These are phyloP conservation scores for Leptinotarsa defecta DNA, from an alignment of 1,140 invertebrate species.

Conservation along the genomic window DNA sequence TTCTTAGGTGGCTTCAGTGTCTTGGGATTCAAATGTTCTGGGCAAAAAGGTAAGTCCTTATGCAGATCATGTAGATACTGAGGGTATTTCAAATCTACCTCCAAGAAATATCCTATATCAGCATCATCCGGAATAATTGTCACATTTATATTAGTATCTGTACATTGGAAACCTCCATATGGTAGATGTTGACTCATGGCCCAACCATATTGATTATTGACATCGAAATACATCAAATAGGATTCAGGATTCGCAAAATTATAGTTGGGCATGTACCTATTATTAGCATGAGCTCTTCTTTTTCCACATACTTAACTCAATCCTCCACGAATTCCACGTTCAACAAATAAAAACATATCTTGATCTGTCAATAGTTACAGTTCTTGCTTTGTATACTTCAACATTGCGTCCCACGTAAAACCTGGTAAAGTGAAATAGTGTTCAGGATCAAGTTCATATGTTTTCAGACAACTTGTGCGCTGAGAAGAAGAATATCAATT, in stretches of 20 bases:
- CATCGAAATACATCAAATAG: too few species aligned
- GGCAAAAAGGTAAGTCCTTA: constrained; percentile 55
- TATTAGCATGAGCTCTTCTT: constrained; percentile 56
- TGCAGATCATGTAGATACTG: constrained; percentile 35
- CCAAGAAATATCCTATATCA: constrained; percentile 48
- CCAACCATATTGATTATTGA: too few species aligned
- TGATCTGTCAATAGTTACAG: constrained; percentile 38
- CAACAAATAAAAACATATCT: constrained; percentile 47
- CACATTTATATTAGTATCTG: constrained; percentile 41
- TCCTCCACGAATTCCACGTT: constrained; percentile 52
- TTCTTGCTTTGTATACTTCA: constrained; percentile 14
- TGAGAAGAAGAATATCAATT: too few species aligned
- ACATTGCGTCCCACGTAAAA: constrained; percentile 51
- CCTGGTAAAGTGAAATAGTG: constrained; percentile 50
- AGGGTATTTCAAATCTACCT: neutral
- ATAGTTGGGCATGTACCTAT: too few species aligned
- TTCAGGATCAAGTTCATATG: constrained; percentile 47
- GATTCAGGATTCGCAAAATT: too few species aligned
- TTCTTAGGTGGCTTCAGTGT: neutral
- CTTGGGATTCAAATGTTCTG: constrained; percentile 22
- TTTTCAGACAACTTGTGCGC: too few species aligned
- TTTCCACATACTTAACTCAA: constrained; percentile 43
- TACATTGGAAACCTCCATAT: too few species aligned
- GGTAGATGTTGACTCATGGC: too few species aligned
- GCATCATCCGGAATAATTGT: constrained; percentile 8